Evolutionary conservation across 2,797 vertebrate genomes (phyloP), one percentile per base, ranked within the genome.

Genomic region (Cetoscarus ocellatus): DNA sequence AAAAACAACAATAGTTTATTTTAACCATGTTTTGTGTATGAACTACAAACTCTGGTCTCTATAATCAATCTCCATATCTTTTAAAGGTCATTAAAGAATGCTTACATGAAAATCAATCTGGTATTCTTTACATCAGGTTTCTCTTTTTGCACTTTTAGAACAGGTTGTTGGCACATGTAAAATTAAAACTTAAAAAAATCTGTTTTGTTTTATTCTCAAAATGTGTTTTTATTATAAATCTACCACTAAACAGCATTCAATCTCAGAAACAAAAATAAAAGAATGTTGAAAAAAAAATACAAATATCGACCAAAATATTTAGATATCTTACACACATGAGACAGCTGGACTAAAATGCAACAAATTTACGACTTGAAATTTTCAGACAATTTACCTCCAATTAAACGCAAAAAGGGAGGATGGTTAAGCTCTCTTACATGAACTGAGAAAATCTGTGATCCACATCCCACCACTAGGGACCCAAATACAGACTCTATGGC

Each of bases 21-120:
- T 96, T 96, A 96, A 97, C 95, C 96, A 97, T 97, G 95, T 94
- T 96, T 97, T 96, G 95, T 95, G 94, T 96, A 96, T 97, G 94
- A 96, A 96, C 96, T 99, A 98, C 97, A 99, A 99, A 99, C 95
- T 97, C 95, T 95, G 94, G 85, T 96, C 90, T 96, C 96, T 98
- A 97, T 95, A 96, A 95, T 95, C 90, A 67, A 91, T 92, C 83
- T 90, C 88, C 86, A 88, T 93, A 93, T 92, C 88, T 94, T 95
- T 96, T 95, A 96, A 98, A 98, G 94, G 93, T 96, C 93, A 94
- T 96, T 95, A 96, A 95, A 95, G 94, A 94, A 94, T 95, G 95
- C 91, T 95, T 92, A 96, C 95, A 97, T 95, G 95, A 94, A 96
- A 96, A 97, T 96, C 95, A 94, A 90, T 93, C 84, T 80, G 71